These are phyloP conservation scores for Amniataba percoides DNA, from an alignment of 2,797 vertebrate species.

Conservation along the genomic window DNA sequence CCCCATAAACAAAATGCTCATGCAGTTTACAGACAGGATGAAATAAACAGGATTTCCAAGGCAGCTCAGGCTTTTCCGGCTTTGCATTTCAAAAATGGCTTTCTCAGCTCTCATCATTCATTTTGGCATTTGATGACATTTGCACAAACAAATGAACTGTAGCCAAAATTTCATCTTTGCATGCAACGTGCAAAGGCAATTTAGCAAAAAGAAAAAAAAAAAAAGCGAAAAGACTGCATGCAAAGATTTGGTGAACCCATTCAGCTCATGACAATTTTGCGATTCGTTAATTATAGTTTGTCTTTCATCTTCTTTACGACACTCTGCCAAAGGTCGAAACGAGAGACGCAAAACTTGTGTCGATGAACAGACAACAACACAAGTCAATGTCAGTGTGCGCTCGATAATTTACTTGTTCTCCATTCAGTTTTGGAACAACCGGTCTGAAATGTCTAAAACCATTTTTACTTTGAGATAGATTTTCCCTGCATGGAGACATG, in stretches of 20 bases:
- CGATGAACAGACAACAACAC: neutral
- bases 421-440: neutral
- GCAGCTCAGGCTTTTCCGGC: constrained; percentile 29
- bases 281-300: neutral
- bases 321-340: neutral
- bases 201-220: neutral
- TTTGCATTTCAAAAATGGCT: constrained; percentile 49
- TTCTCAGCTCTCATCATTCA: constrained; percentile 2
- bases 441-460: neutral
- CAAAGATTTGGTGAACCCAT: neutral
- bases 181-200: neutral
- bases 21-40: constrained; percentile 21
- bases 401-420: neutral
- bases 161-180: constrained; percentile 1
- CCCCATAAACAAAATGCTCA: constrained; percentile 45
- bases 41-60: constrained; percentile 50
- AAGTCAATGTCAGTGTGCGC: neutral
- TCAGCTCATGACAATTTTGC: neutral
- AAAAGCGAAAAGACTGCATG: neutral
- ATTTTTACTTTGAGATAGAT: neutral
- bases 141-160: constrained; percentile 16
- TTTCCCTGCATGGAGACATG: neutral
- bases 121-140: constrained; percentile 47
- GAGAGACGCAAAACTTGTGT: neutral
- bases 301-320: neutral